phyloP scores from a whole-genome alignment of 2,113 vertebrate species.

The Brachionichthys hirsutus region DNA sequence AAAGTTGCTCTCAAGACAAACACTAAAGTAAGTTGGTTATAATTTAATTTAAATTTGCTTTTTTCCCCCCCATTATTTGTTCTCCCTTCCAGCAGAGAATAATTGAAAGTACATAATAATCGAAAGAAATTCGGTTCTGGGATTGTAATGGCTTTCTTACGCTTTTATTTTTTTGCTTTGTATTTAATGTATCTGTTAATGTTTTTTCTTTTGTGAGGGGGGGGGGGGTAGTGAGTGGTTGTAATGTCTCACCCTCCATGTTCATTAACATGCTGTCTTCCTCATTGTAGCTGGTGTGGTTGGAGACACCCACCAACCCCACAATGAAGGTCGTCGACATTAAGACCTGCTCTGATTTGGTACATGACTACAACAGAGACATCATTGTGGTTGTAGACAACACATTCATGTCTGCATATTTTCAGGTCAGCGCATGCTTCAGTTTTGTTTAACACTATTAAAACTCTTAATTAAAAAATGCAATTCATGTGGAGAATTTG shows the following conservation, averaged over 20 bases:
- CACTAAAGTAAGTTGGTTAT: conserved; percentile 83
- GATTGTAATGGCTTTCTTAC: too few species aligned
- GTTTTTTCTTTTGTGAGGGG: too few species aligned
- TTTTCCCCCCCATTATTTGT: too few species aligned
- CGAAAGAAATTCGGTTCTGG: neutral
- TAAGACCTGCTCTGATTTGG: conserved; percentile 77
- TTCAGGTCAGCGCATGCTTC: conserved; percentile 82
- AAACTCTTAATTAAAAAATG: neutral
- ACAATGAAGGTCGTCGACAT: conserved; percentile 89
- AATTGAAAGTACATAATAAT: neutral
- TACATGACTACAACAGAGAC: conserved; percentile 77
- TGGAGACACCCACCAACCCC: conserved; percentile 93
- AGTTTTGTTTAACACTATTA: neutral
- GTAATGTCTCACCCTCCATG: too few species aligned
- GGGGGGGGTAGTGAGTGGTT: too few species aligned
- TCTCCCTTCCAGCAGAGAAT: neutral
- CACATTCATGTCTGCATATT: conserved; percentile 94
- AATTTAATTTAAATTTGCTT: too few species aligned
- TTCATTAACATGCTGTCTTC: neutral
- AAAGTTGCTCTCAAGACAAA: conserved; percentile 85
- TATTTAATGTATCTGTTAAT: too few species aligned
- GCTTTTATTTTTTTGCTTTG: too few species aligned
- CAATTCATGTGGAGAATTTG: conserved; percentile 8
- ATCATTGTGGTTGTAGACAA: conserved; percentile 91
- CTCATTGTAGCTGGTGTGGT: conserved; percentile 87